Evolutionary conservation across 2,797 vertebrate species (phyloP), one percentile per base, ranked within the genome.

Genomic region (Sebastes oblongus): DNA sequence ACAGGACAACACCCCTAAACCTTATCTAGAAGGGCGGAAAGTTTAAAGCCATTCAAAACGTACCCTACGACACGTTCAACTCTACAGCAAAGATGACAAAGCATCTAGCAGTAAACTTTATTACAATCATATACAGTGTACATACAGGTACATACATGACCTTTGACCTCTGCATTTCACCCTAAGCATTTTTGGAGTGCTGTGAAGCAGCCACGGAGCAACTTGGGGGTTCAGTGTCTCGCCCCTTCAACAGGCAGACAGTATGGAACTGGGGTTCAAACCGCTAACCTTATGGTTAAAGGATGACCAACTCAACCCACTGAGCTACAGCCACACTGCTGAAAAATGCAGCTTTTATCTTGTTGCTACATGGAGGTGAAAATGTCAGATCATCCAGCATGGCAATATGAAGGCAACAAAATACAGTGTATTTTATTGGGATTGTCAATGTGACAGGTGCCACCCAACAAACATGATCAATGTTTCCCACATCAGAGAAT

Each of bases 1-100:
- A 32, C 29, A 34, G 4, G 80, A 54, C 64, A 80, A 83, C 86
- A 87, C 88, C 81, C 86, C 68, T 13, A 75, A 64, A 72, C 64
- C 58, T 85, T 72, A 61, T 20, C 24, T 22, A 52, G 14, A 79
- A 22, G 67, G 73, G 20, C 29, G 27, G 9, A 67, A 29, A 22
- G 24, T 80, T 84, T 59, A 30, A 66, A 73, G 29, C 42, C 61
- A 9, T 64, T 72, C 5, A 27, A 80, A 75, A 72, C 61, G n/a
- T 16, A 42, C 12, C 3, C 2, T 12, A 14, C 4, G 5, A n/a
- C 39, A 34, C 4, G 1, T 66, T 30, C 34, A 50, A n/a, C 11
- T 29, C 8, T 14, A 9, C 29, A 60, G 18, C 27, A 66, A 62
- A 32, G 20, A 78, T 65, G n/a, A 24, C 8, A 39, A 50, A 62